phyloP scores from a whole-genome alignment of 2,797 vertebrate genomes.

The Oreortyx pictus region DNA sequence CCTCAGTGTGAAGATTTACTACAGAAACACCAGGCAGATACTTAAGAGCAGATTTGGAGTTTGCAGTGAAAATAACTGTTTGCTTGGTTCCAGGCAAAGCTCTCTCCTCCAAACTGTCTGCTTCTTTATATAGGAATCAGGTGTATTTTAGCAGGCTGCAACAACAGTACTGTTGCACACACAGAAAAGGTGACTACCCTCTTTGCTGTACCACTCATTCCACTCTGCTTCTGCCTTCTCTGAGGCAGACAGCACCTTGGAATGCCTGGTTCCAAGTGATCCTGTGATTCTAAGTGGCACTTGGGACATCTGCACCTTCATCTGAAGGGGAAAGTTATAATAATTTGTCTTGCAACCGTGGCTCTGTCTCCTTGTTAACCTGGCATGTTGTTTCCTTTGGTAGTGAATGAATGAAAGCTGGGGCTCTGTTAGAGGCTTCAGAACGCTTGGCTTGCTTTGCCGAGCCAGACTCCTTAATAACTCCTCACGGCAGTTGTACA shows the following conservation, averaged over 20 bases:
- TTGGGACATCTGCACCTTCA: rapidly evolving
- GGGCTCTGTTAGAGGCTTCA: not conserved
- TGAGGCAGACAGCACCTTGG: not conserved
- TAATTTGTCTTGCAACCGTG: not conserved
- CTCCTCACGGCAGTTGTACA: slow-evolving; percentile 68
- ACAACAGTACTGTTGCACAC: not conserved
- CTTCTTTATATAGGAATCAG: not conserved
- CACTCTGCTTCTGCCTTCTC: not conserved
- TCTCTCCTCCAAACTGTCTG: not conserved
- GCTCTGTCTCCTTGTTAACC: not conserved
- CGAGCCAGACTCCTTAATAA: not conserved
- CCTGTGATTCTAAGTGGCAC: not conserved
- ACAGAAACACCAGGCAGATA: not conserved
- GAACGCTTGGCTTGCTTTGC: not conserved
- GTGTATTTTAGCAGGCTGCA: not conserved
- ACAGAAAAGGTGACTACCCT: not conserved
- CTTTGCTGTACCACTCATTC: not conserved
- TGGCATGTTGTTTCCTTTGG: rapidly evolving
- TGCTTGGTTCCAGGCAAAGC: not conserved
- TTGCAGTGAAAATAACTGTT: not conserved
- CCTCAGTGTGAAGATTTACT: not conserved
- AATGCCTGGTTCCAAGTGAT: not conserved
- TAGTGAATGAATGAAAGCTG: rapidly evolving
- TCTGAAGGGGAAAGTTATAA: not conserved
- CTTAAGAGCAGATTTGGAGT: not conserved